Base-by-base conservation (phyloP, 2,797 vertebrate genomes). In the Cirrhinus mrigala region DNA sequence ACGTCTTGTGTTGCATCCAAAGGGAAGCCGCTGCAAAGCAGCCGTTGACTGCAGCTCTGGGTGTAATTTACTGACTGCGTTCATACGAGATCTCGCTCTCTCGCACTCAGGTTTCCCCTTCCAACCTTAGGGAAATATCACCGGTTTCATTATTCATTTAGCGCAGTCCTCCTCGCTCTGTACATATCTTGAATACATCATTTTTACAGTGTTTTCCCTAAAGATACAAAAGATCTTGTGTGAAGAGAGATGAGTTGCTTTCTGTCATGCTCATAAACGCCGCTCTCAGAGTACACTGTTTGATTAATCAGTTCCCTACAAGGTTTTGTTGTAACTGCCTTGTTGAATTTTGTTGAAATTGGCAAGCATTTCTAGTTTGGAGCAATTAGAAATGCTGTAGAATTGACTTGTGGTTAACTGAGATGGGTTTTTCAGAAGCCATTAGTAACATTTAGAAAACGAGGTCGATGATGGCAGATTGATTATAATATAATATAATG, bases 101-200 rank as follows among this genome's bases (percentile, higher is more conserved):
- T 37, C 46, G 0, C 33, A 14, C 82, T 75, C 44, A 14, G 70
- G 27, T 83, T 62, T 83, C 58, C 15, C 48, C 48, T 66, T 68
- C 48, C 73, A 75, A 56, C 82, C 82, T 76, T 68, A 73, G 82
- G 82, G 82, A 83, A 76, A 83, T 83, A 77, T 83, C 58, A 56
- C 29, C 8, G 82, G 46, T 60, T 76, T 75, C 58, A 75, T 83
- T 77, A 66, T 83, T 83, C 60, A 83, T 77, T 83, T 83, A 83
- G 46, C 6, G 29, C 44, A 24, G 60, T 44, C 22, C 62, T 76
- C 14, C 16, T 79, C 66, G 50, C 50, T 85, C 64, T 46, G 33
- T 82, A 74, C 56, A 64, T 74, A 82, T 82, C 70, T 82, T 74
- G 58, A 82, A 82, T 74, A 64, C 40, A 62, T 82, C 70, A 82